Percentiles rank a stretch among this genome's conserved stretches.
These are phyloP conservation scores for Epinotia bilunana DNA, from an alignment of 2,888 invertebrate species.

Conservation along the genomic window DNA sequence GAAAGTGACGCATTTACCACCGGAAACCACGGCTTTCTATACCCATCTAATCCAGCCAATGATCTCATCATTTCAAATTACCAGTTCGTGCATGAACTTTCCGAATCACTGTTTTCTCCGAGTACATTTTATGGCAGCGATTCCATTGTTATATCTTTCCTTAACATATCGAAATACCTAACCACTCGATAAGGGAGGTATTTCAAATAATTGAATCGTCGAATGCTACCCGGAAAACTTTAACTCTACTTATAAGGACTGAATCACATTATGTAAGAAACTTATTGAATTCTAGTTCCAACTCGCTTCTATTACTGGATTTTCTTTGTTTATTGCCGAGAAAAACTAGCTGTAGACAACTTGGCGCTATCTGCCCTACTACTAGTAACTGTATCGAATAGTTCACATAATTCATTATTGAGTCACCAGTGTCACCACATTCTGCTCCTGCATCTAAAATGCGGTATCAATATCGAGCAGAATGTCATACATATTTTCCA, in stretches of 20 bases:
- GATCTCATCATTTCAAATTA: slow-evolving; percentile 53
- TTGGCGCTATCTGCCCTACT: slow-evolving; percentile 25
- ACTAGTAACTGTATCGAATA: slow-evolving; percentile 16
- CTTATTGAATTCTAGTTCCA: slow-evolving; percentile 17
- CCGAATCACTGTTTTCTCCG: slow-evolving; percentile 45
- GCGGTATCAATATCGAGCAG: slow-evolving; percentile 2
- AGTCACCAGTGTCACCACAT: slow-evolving; percentile 21
- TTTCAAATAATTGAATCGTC: not conserved
- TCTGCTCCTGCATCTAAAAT: slow-evolving; percentile 20
- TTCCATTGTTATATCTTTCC: no score
- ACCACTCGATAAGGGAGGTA: not conserved
- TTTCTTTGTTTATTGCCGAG: slow-evolving; percentile 49
- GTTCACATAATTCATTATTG: slow-evolving; percentile 33
- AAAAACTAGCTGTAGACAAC: slow-evolving; percentile 47
- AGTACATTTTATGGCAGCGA: slow-evolving; percentile 1
- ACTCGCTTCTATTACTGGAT: slow-evolving; percentile 42
- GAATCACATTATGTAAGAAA: slow-evolving; percentile 19
- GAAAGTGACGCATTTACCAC: slow-evolving; percentile 63
- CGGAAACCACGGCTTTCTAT: slow-evolving; percentile 74
- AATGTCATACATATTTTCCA: slow-evolving; percentile 17
- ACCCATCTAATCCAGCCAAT: slow-evolving; percentile 55
- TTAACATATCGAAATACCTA: no score
- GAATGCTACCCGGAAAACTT: slow-evolving; percentile 17
- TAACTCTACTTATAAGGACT: slow-evolving; percentile 7
- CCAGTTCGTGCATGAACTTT: slow-evolving; percentile 47